These are phyloP conservation scores for Hyperoplus immaculatus DNA, from an alignment of 2,797 vertebrate genomes.

Conservation along the genomic window DNA sequence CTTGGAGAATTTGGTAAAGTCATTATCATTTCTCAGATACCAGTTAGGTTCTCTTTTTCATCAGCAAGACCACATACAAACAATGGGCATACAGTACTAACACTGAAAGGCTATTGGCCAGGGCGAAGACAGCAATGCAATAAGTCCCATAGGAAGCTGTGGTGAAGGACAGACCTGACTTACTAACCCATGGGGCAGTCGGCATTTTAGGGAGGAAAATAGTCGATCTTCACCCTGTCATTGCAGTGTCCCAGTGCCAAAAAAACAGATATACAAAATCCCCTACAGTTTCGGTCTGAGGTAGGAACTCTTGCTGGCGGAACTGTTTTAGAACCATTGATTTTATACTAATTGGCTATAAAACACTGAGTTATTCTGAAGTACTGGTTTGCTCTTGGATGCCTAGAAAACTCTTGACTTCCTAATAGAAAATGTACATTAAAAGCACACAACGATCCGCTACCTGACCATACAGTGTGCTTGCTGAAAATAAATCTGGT, in stretches of 20 bases:
- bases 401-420: neutral
- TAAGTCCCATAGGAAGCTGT: conserved; percentile 35
- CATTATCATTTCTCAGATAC: conserved; percentile 21
- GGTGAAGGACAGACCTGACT: conserved; percentile 28
- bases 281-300: conserved; percentile 1
- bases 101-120: neutral
- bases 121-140: conserved; percentile 15
- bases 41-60: neutral
- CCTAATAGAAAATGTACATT: too few relatives aligned
- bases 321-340: neutral
- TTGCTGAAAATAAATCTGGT: too few relatives aligned
- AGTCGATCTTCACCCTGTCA: conserved; percentile 5
- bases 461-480: too few relatives aligned
- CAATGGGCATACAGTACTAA: neutral
- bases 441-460: too few relatives aligned
- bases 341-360: neutral
- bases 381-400: neutral
- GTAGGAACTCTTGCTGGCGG: neutral
- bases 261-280: conserved; percentile 24
- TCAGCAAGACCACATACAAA: conserved; percentile 4
- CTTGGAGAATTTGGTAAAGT: conserved; percentile 2
- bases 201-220: conserved; percentile 31
- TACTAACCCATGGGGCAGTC: conserved; percentile 15
- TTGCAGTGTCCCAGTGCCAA: conserved; percentile 14
- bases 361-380: neutral